Base-by-base conservation (phyloP, 2,113 vertebrate genomes). In the Pterocles burchelli region DNA sequence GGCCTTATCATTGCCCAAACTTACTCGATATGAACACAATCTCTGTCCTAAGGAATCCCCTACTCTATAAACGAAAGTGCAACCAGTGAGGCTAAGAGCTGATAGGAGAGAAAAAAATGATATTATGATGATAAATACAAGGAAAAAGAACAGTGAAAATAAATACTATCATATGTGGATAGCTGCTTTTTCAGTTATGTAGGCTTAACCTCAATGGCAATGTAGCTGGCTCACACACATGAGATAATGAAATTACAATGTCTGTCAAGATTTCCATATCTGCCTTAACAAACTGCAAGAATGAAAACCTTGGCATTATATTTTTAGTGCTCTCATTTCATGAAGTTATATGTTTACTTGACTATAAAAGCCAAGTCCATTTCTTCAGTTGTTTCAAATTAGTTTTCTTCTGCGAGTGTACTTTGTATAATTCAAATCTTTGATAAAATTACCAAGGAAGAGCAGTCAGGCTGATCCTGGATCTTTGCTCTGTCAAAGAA, bases 181-280 rank as follows among this genome's bases (percentile, higher is more conserved):
- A 89, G 46, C 89, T 93, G 34, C 38, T 88, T 95, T 89, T 65
- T 89, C 34, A 28, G 22, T 86, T 89, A 38, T 31, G 45, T 84
- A 92, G 92, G 59, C 55, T 74, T 83, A 89, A 81, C 65, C 33
- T 74, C 16, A 89, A 51, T 58, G 86, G 38, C 24, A 84, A 71
- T 61, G 52, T 14, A 4, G n/a, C 83, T 92, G 76, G 65, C 76
- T 90, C 34, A 63, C 45, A 52, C 51, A 55, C 31, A 62, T 45
- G 26, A 88, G 24, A 54, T 75, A 86, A 88, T 85, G 45, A 74
- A 93, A 96, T 89, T 92, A 61, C 31, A 79, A 21, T n/a, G 41
- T 86, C 90, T 88, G 43, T 90, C 80, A 86, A 61, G 70, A 66
- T 89, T 93, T 90, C 31, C 19, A n/a, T 77, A 88, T 49, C 55